Conservation (phyloP, 2,113 vertebrate species). For the Sapayoa aenigma region DNA sequence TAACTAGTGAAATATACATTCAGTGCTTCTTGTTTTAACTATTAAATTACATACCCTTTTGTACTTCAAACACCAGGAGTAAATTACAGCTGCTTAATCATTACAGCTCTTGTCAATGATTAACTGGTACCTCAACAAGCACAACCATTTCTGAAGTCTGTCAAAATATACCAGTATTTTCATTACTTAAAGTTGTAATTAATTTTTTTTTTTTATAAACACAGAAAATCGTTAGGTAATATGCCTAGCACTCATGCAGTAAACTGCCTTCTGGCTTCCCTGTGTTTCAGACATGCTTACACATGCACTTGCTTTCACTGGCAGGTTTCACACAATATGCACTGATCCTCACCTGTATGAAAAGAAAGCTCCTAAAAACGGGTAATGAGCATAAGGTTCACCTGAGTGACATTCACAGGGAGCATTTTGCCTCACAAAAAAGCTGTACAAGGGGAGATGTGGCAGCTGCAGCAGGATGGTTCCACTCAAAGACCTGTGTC, state of each 20-base stretch:
- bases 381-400: not conserved
- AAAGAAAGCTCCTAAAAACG: not conserved
- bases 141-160: not conserved
- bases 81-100: constrained; percentile 45
- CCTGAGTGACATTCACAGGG: not conserved
- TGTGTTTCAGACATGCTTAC: not conserved
- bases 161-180: not conserved
- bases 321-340: not conserved
- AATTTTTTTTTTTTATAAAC: not conserved
- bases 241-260: not conserved
- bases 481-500: not conserved
- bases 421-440: not conserved
- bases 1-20: constrained; percentile 9
- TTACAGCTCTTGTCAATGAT: constrained; percentile 21
- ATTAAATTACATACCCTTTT: constrained; percentile 33
- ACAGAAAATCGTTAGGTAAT: not conserved
- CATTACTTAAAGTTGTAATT: not conserved
- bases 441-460: not conserved
- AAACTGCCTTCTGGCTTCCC: not conserved
- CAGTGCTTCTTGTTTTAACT: constrained; percentile 16
- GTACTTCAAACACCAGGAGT: constrained; percentile 16
- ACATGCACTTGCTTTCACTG: not conserved
- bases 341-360: not conserved
- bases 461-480: not conserved
- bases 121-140: not conserved